These are phyloP conservation scores for Cosmorhoe ocellata DNA, from an alignment of 2,888 invertebrate genomes.

Conservation along the genomic window DNA sequence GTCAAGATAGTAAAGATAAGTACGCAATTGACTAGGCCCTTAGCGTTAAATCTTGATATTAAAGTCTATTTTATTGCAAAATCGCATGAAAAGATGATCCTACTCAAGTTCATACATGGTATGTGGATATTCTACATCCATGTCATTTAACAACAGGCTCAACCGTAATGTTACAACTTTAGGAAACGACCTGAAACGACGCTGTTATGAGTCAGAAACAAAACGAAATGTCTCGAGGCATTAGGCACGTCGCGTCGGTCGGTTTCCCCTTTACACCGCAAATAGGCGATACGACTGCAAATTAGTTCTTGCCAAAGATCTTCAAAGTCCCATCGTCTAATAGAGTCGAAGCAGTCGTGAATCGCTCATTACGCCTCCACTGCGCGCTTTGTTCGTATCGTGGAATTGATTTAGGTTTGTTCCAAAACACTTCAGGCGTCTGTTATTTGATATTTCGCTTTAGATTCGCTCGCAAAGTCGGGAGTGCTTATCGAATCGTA, in stretches of 20 bases:
- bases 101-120: not conserved
- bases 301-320: slow-evolving; percentile 63
- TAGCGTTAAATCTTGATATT: too few species aligned
- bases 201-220: slow-evolving; percentile 36
- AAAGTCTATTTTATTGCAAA: not conserved
- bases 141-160: not conserved
- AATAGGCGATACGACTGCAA: slow-evolving; percentile 58
- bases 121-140: not conserved
- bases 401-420: slow-evolving; percentile 73
- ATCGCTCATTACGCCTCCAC: slow-evolving; percentile 52
- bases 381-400: slow-evolving; percentile 57
- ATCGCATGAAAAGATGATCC: too few species aligned
- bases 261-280: slow-evolving; percentile 58
- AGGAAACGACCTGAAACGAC: slow-evolving; percentile 35
- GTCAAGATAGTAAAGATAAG: too few species aligned
- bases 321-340: slow-evolving; percentile 59
- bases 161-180: slow-evolving; percentile 29
- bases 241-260: slow-evolving; percentile 48
- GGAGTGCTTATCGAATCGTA: slow-evolving; percentile 44
- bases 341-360: slow-evolving; percentile 47
- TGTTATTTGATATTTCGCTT: slow-evolving; percentile 44
- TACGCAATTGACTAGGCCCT: too few species aligned
- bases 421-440: slow-evolving; percentile 39
- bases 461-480: slow-evolving; percentile 47
- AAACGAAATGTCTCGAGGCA: slow-evolving; percentile 55